These are phyloP conservation scores for Drosophila sproati DNA, from an alignment of 1,140 invertebrate species.

Conservation along the genomic window DNA sequence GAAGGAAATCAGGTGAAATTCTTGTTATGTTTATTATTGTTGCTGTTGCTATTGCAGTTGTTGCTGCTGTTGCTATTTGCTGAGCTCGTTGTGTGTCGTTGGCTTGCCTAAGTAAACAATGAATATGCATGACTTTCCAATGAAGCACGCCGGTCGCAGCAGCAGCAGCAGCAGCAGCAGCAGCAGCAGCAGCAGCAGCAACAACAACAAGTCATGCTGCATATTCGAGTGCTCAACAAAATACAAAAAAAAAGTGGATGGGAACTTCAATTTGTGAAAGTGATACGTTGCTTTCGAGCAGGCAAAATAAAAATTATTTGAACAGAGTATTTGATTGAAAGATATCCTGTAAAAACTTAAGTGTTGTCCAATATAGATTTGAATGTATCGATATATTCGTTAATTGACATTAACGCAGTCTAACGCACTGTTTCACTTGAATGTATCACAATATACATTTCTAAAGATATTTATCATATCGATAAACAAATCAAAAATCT, in stretches of 20 bases:
- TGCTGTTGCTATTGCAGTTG: neutral
- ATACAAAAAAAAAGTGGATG: slow-evolving; percentile 13
- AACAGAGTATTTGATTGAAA: neutral
- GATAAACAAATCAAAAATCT: too few species aligned
- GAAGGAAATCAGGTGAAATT: slow-evolving; percentile 64
- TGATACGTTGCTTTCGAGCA: slow-evolving; percentile 51
- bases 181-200: slow-evolving; percentile 38
- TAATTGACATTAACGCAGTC: too few species aligned
- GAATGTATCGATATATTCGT: neutral
- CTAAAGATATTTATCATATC: too few species aligned
- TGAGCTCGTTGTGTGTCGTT: slow-evolving; percentile 46
- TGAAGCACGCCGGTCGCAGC: slow-evolving; percentile 60
- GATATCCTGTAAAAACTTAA: too few species aligned
- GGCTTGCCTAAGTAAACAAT: slow-evolving; percentile 67
- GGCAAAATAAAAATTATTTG: slow-evolving; percentile 4
- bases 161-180: too few species aligned
- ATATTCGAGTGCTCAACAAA: slow-evolving; percentile 15
- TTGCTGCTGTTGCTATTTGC: slow-evolving; percentile 28
- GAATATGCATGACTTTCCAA: slow-evolving; percentile 73
- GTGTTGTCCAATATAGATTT: neutral
- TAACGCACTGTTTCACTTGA: too few species aligned
- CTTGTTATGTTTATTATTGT: slow-evolving; percentile 30
- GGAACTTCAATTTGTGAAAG: slow-evolving; percentile 73
- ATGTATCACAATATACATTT: too few species aligned
- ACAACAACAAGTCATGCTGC: slow-evolving; percentile 28